phyloP scores from a whole-genome alignment of 2,888 invertebrate genomes.

The Ferdinandea cuprea region DNA sequence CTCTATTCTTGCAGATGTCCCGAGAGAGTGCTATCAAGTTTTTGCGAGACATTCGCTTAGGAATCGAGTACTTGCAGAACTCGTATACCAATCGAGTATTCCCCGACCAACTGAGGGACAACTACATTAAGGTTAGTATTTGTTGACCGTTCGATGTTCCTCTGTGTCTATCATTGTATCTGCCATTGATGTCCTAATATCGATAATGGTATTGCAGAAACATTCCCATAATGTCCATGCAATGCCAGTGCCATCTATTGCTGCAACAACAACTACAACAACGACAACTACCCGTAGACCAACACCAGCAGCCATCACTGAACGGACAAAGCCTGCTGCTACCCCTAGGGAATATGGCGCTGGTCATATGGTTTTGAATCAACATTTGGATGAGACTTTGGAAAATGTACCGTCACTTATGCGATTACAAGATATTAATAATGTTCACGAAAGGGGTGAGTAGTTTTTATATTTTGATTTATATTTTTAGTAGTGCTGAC shows the following conservation, averaged over 20 bases:
- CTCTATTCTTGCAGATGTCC: slow-evolving; percentile 85
- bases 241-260: slow-evolving; percentile 57
- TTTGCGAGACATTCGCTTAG: slow-evolving; percentile 89
- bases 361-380: slow-evolving; percentile 63
- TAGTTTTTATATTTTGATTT: not conserved
- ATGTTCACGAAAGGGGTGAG: slow-evolving; percentile 76
- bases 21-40: slow-evolving; percentile 90
- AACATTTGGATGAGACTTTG: slow-evolving; percentile 77
- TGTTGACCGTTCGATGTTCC: not conserved
- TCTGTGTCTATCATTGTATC: not conserved
- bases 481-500: not conserved
- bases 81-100: slow-evolving; percentile 81
- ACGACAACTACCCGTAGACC: slow-evolving; percentile 76
- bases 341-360: slow-evolving; percentile 75
- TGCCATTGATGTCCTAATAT: slow-evolving; percentile 28
- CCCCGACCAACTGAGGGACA: slow-evolving; percentile 80
- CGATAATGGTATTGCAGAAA: slow-evolving; percentile 59
- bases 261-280: slow-evolving; percentile 75
- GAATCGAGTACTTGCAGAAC: slow-evolving; percentile 88
- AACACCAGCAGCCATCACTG: slow-evolving; percentile 76
- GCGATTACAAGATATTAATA: slow-evolving; percentile 80
- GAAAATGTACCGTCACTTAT: slow-evolving; percentile 81
- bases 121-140: slow-evolving; percentile 78
- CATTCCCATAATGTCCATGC: slow-evolving; percentile 75
- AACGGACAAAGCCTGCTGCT: slow-evolving; percentile 76